These are phyloP conservation scores for Hippocampus barbouri DNA, from an alignment of 2,113 vertebrate genomes.

Conservation along the genomic window DNA sequence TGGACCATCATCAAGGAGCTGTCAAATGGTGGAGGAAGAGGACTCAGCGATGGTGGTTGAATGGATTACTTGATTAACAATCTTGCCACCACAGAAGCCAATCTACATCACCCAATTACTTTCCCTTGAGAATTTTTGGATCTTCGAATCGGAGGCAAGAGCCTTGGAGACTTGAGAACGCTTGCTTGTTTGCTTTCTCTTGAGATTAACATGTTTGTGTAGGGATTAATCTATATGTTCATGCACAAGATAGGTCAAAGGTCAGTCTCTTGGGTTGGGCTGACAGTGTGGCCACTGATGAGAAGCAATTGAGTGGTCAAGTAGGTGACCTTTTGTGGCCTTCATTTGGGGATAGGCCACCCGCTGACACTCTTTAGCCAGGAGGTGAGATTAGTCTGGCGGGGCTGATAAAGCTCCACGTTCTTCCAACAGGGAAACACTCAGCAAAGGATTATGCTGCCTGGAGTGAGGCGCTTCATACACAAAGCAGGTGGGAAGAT, in stretches of 20 bases:
- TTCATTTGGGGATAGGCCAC: slow-evolving; percentile 37
- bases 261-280: slow-evolving; percentile 52
- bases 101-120: slow-evolving; percentile 12
- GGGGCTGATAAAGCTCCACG: slow-evolving; percentile 47
- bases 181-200: slow-evolving; percentile 29
- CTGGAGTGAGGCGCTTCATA: slow-evolving; percentile 17
- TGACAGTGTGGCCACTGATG: slow-evolving; percentile 44
- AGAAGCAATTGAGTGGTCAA: slow-evolving; percentile 43
- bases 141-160: slow-evolving; percentile 10
- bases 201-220: slow-evolving; percentile 42
- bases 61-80: slow-evolving; percentile 39
- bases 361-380: slow-evolving; percentile 33
- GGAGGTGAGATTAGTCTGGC: slow-evolving; percentile 59
- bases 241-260: slow-evolving; percentile 27
- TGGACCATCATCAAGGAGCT: slow-evolving; percentile 37
- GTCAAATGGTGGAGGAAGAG: slow-evolving; percentile 6
- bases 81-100: slow-evolving; percentile 10
- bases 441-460: slow-evolving; percentile 39
- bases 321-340: slow-evolving; percentile 38
- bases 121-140: slow-evolving; percentile 1
- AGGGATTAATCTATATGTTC: slow-evolving; percentile 14
- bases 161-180: slow-evolving; percentile 16
- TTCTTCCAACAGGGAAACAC: slow-evolving; percentile 44
- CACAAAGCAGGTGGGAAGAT: slow-evolving; percentile 40
- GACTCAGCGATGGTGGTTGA: not conserved